phyloP scores from a whole-genome alignment of 2,113 vertebrate species.

The Oncorhynchus keta region DNA sequence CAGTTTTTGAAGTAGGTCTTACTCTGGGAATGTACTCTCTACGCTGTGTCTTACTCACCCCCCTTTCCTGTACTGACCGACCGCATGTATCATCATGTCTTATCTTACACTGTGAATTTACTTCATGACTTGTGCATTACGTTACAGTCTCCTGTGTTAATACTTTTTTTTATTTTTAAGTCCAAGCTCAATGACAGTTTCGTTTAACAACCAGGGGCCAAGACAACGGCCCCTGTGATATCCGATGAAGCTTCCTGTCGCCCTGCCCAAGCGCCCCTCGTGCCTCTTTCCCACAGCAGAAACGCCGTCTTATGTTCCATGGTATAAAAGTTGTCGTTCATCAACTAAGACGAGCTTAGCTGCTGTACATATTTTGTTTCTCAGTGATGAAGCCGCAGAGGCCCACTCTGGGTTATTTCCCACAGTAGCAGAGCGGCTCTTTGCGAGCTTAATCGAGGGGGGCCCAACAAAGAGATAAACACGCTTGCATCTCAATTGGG shows the following conservation, averaged over 20 bases:
- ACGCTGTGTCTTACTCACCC: too few species aligned
- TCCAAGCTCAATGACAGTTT: too few species aligned
- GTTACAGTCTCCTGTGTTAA: too few species aligned
- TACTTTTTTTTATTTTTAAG: too few species aligned
- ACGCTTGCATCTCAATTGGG: conserved; percentile 36
- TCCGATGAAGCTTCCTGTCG: not conserved
- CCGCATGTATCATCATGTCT: too few species aligned
- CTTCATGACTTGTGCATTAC: too few species aligned
- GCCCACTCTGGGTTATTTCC: not conserved
- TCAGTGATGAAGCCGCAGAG: not conserved
- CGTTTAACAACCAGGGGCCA: not conserved
- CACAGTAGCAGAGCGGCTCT: not conserved
- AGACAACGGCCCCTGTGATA: not conserved
- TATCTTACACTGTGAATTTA: too few species aligned
- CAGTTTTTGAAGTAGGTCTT: conserved; percentile 98
- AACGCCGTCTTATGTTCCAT: not conserved
- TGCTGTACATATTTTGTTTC: not conserved
- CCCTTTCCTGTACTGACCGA: too few species aligned
- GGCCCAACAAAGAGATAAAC: not conserved
- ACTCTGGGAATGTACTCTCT: not conserved
- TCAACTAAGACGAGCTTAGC: not conserved
- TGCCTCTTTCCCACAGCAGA: not conserved
- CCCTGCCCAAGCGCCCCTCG: not conserved
- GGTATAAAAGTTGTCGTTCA: not conserved
- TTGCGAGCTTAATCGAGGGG: not conserved